These are phyloP conservation scores for Dendropsophus ebraccatus DNA, from an alignment of 2,113 vertebrate species.

Conservation along the genomic window DNA sequence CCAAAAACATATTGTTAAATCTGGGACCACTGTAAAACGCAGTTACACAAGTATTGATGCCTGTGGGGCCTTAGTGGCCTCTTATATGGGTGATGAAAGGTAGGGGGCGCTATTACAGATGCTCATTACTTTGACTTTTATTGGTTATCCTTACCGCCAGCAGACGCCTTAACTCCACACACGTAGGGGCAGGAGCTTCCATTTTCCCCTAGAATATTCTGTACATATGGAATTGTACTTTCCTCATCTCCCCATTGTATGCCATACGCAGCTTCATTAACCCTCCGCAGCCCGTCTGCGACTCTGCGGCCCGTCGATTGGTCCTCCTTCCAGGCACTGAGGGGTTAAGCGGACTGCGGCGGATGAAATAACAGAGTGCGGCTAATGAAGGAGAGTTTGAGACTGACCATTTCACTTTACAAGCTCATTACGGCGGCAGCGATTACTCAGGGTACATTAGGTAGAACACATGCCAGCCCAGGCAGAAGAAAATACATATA, in stretches of 20 bases:
- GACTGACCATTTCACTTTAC: slow-evolving; percentile 52
- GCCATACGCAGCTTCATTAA: background rate
- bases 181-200: too few species aligned
- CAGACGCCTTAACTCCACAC: too few species aligned
- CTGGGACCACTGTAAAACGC: too few species aligned
- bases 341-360: slow-evolving; percentile 24
- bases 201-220: background rate
- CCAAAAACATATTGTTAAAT: too few species aligned
- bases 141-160: too few species aligned
- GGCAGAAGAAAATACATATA: slow-evolving; percentile 31
- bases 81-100: too few species aligned
- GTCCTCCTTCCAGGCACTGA: background rate
- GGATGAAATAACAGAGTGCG: slow-evolving; percentile 10
- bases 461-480: slow-evolving; percentile 42
- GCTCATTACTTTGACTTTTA: too few species aligned
- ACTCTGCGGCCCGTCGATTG: too few species aligned
- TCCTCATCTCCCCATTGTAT: background rate
- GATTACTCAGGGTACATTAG: slow-evolving; percentile 53
- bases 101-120: too few species aligned
- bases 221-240: background rate
- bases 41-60: background rate
- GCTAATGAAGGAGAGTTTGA: slow-evolving; percentile 47
- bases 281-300: background rate
- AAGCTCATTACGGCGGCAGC: slow-evolving; percentile 52
- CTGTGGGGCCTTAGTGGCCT: background rate